These are phyloP conservation scores for Thecocarcelia acutangulata DNA, from an alignment of 2,888 invertebrate genomes.

Conservation along the genomic window DNA sequence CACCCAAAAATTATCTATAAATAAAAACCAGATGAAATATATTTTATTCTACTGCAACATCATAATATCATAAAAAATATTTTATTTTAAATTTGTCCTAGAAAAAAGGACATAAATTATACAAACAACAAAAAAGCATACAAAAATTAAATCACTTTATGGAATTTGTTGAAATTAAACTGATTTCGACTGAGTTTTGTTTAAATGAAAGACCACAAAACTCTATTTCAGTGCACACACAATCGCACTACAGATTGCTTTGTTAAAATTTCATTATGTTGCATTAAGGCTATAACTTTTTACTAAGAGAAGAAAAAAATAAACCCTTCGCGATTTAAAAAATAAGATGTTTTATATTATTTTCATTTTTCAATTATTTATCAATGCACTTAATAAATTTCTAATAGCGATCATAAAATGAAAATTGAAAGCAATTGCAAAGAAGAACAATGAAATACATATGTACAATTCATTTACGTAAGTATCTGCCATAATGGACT, in stretches of 20 bases:
- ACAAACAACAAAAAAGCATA: neutral
- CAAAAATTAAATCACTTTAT: neutral
- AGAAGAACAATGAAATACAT: too few relatives aligned
- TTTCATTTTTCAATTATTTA: too few relatives aligned
- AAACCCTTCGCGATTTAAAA: too few relatives aligned
- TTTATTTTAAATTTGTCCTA: neutral
- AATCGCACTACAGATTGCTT: slow-evolving; percentile 42
- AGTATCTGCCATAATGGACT: too few relatives aligned
- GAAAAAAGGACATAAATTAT: neutral
- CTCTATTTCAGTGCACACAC: slow-evolving; percentile 31
- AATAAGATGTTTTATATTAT: too few relatives aligned
- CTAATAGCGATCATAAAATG: too few relatives aligned
- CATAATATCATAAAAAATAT: neutral
- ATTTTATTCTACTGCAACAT: neutral
- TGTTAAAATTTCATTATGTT: slow-evolving; percentile 43
- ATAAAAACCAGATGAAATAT: neutral
- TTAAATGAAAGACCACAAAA: slow-evolving; percentile 47
- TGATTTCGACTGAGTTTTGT: slow-evolving; percentile 51
- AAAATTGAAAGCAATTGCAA: too few relatives aligned
- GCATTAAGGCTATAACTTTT: too few relatives aligned
- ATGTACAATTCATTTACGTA: too few relatives aligned
- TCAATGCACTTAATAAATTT: too few relatives aligned
- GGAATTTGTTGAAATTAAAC: slow-evolving; percentile 39
- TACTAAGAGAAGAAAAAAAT: too few relatives aligned
- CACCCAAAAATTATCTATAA: neutral